phyloP scores from a whole-genome alignment of 2,113 vertebrate species.

The Camarhynchus parvulus region DNA sequence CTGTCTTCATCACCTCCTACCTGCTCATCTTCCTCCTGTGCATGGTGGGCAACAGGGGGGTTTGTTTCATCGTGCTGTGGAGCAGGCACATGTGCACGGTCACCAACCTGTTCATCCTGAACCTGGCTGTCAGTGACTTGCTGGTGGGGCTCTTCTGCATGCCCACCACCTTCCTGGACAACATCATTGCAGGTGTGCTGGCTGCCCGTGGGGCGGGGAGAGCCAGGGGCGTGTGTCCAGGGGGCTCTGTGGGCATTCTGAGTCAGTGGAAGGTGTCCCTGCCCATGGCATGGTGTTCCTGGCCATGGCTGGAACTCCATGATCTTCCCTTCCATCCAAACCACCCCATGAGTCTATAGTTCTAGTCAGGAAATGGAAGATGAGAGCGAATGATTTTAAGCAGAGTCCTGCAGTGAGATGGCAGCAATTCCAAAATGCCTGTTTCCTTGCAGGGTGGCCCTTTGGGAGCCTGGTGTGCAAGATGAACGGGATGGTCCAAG shows the following conservation, averaged over 20 bases:
- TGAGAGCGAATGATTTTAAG: not conserved
- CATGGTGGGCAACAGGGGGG: slow-evolving; percentile 88
- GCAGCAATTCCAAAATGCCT: not conserved
- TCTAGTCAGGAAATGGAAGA: not conserved
- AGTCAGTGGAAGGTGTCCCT: not conserved
- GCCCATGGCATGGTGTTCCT: not conserved
- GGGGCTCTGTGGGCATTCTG: not conserved
- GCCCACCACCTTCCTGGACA: slow-evolving; percentile 94
- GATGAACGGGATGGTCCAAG: slow-evolving; percentile 91
- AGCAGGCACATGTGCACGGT: slow-evolving; percentile 89
- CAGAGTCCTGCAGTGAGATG: not conserved
- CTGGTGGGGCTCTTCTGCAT: slow-evolving; percentile 97
- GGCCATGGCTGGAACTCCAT: not conserved
- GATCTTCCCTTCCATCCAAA: too few species aligned
- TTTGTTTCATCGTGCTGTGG: slow-evolving; percentile 87
- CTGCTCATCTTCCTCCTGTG: slow-evolving; percentile 93
- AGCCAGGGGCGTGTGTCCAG: fast-evolving
- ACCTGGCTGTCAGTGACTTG: slow-evolving; percentile 91
- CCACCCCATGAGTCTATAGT: too few species aligned
- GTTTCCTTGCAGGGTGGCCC: slow-evolving; percentile 86
- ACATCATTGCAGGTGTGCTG: slow-evolving; percentile 90
- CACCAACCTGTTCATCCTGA: slow-evolving; percentile 93
- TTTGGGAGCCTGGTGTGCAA: slow-evolving; percentile 93
- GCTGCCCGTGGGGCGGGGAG: fast-evolving
- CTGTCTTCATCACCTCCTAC: slow-evolving; percentile 89